These are phyloP conservation scores for Drosophila teissieri DNA, from an alignment of 1,140 invertebrate genomes.

Conservation along the genomic window DNA sequence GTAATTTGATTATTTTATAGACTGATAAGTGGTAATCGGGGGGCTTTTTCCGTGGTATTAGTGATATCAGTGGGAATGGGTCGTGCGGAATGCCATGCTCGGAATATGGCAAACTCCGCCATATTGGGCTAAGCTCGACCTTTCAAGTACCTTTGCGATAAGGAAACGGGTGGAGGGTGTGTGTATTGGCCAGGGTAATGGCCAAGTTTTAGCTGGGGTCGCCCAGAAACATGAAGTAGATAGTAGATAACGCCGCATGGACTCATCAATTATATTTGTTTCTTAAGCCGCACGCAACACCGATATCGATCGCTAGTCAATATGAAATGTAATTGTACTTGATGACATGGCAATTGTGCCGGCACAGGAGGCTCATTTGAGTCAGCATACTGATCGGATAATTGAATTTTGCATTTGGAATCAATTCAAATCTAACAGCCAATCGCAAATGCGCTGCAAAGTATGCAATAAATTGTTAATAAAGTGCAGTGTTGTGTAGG, in stretches of 20 bases:
- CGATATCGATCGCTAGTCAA: not conserved
- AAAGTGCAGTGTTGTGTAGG: not conserved
- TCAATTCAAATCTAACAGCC: not conserved
- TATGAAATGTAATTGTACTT: not conserved
- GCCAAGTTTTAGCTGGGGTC: not conserved
- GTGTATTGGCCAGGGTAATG: constrained; percentile 7
- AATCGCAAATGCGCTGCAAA: not conserved
- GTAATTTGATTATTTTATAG: constrained; percentile 56
- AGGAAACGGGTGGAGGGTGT: not conserved
- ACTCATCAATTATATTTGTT: constrained; percentile 24
- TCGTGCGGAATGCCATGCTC: constrained; percentile 41
- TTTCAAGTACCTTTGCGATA: constrained; percentile 24
- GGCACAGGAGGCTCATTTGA: not conserved
- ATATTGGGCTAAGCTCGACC: constrained; percentile 11
- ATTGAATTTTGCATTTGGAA: not conserved
- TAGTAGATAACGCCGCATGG: constrained; percentile 14
- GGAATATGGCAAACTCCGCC: constrained; percentile 15
- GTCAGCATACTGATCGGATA: not conserved
- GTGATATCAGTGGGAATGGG: constrained; percentile 37
- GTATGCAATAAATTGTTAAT: not conserved
- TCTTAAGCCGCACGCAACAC: constrained; percentile 8
- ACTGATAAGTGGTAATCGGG: constrained; percentile 45
- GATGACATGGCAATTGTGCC: not conserved
- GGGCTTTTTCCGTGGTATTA: constrained; percentile 12
- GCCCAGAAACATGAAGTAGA: no score